phyloP scores from a whole-genome alignment of 2,797 vertebrate species.

The Melanotaenia trifasciata region DNA sequence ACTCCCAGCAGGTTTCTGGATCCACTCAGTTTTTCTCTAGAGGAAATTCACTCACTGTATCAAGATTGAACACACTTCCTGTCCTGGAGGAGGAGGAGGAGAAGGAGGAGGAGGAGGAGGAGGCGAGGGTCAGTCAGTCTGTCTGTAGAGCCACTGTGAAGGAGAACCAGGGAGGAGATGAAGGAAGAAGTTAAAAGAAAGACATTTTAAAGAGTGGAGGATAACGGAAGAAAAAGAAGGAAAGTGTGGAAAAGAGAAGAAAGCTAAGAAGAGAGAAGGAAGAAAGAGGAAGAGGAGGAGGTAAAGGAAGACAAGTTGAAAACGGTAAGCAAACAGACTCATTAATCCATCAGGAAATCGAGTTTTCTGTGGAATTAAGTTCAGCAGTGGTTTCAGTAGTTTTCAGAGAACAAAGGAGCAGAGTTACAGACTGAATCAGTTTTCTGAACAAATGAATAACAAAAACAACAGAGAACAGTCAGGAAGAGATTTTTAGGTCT shows the following conservation, averaged over 20 bases:
- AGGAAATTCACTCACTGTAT: slow-evolving; percentile 45
- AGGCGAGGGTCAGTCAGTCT: neutral
- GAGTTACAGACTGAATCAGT: no score
- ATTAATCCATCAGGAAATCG: neutral
- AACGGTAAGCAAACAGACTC: slow-evolving; percentile 11
- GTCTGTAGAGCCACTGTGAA: slow-evolving; percentile 22
- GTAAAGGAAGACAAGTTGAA: neutral
- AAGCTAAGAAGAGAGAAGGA: neutral
- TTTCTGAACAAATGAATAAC: no score
- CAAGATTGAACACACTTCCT: slow-evolving; percentile 67
- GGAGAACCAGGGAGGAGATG: neutral
- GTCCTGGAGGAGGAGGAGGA: neutral
- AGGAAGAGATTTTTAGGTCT: no score
- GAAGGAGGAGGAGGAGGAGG: neutral
- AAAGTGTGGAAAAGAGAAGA: neutral
- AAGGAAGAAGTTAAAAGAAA: neutral
- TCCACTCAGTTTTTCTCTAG: neutral
- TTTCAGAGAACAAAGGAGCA: no score
- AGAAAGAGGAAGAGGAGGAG: neutral
- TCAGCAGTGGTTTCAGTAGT: no score
- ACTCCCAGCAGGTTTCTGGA: no score
- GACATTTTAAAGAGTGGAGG: neutral
- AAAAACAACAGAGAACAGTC: no score
- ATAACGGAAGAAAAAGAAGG: neutral
- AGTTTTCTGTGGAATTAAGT: no score